Evolutionary conservation across 2,113 vertebrate species (phyloP).

Genomic region (Oophaga pumilio): DNA sequence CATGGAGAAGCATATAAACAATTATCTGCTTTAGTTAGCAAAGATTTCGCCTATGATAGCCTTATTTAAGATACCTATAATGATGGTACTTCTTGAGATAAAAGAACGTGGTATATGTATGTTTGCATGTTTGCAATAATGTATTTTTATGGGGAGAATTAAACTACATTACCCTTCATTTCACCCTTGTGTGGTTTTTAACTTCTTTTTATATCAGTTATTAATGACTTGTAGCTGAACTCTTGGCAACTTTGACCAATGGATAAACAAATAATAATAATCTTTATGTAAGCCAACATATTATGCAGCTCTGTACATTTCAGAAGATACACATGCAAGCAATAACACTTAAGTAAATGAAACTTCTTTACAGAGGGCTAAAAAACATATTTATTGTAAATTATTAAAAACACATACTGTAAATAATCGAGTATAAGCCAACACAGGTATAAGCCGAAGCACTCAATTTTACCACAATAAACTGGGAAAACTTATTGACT

Average conservation of each 20-base stretch:
- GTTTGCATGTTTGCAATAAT: constrained; percentile 44
- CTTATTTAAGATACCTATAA: constrained; percentile 45
- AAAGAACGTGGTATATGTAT: constrained; percentile 9
- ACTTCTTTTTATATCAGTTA: neutral
- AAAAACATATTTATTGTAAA: too few species aligned
- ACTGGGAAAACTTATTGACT: too few species aligned
- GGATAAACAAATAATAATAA: too few species aligned
- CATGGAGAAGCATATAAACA: constrained; percentile 49
- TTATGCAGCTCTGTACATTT: too few species aligned
- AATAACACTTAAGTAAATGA: too few species aligned
- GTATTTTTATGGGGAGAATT: constrained; percentile 41
- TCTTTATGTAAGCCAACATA: too few species aligned
- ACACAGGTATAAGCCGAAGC: too few species aligned
- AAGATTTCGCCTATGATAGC: constrained; percentile 53
- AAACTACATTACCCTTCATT: constrained; percentile 42
- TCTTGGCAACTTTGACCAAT: neutral
- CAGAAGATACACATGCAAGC: too few species aligned
- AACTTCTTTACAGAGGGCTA: too few species aligned
- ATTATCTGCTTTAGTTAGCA: constrained; percentile 47
- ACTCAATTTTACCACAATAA: too few species aligned
- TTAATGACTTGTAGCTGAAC: neutral
- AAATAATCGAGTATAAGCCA: too few species aligned
- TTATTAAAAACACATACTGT: too few species aligned
- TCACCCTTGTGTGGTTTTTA: constrained; percentile 15
- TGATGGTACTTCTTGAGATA: constrained; percentile 19